These are phyloP conservation scores for Labia minor DNA, from an alignment of 2,888 invertebrate species.

Conservation along the genomic window DNA sequence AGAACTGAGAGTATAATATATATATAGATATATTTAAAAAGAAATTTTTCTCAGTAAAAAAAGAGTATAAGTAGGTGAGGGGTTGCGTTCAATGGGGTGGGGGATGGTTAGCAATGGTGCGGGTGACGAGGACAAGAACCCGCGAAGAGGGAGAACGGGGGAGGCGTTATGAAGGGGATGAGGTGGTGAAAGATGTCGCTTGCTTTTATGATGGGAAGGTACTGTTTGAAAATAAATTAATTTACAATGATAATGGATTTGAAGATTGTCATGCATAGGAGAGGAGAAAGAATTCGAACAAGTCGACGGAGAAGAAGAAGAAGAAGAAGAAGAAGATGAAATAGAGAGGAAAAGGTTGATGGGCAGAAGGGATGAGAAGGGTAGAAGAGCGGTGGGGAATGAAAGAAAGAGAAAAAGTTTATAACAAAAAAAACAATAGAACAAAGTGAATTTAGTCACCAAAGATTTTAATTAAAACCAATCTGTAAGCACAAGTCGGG, in stretches of 20 bases:
- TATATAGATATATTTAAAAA: too few species aligned
- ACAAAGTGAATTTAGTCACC: not conserved
- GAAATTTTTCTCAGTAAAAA: not conserved
- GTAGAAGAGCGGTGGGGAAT: too few species aligned
- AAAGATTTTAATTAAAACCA: slow-evolving; percentile 13
- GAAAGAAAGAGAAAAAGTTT: not conserved
- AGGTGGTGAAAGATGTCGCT: not conserved
- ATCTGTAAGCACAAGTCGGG: too few species aligned
- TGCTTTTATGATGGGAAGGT: not conserved
- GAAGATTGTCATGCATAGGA: not conserved
- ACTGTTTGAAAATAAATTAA: slow-evolving; percentile 13
- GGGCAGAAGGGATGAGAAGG: too few species aligned
- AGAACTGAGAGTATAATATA: too few species aligned
- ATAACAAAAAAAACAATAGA: not conserved
- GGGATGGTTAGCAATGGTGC: too few species aligned
- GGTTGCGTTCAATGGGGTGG: too few species aligned
- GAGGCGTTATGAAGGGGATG: not conserved
- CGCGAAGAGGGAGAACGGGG: not conserved
- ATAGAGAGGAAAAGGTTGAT: too few species aligned
- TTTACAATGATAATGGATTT: slow-evolving; percentile 13
- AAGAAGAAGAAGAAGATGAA: too few species aligned
- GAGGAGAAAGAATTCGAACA: too few species aligned
- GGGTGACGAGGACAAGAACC: too few species aligned
- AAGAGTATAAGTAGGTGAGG: not conserved
- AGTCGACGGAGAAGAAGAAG: not conserved